Conservation (phyloP, 2,797 vertebrate species). For the Rhinatrema bivittatum region DNA sequence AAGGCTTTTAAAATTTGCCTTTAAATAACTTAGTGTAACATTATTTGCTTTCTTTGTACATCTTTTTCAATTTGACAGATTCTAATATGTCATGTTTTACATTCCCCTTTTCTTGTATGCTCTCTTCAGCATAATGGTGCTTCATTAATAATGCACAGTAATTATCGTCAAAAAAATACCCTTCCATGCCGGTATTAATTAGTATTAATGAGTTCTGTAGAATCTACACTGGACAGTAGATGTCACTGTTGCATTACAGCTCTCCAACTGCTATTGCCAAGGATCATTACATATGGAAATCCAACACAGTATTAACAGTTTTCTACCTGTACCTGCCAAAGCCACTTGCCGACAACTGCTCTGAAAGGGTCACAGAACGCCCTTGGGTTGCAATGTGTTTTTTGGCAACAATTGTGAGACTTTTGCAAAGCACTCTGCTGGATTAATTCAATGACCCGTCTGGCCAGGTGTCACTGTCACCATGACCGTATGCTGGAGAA, state of each 20-base stretch:
- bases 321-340: conserved; percentile 4
- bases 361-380: conserved; percentile 1
- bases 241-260: conserved; percentile 32
- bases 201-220: too few relatives aligned
- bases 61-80: too few relatives aligned
- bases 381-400: conserved; percentile 9
- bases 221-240: conserved; percentile 16
- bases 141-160: too few relatives aligned
- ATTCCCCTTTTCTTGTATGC: too few relatives aligned
- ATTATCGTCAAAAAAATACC: too few relatives aligned
- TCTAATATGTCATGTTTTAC: too few relatives aligned
- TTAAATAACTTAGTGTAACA: too few relatives aligned
- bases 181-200: too few relatives aligned
- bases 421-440: neutral
- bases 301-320: neutral
- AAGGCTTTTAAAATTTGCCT: too few relatives aligned
- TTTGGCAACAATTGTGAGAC: conserved; percentile 16
- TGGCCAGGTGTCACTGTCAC: conserved; percentile 9
- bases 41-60: too few relatives aligned
- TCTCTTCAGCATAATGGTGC: too few relatives aligned
- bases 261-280: neutral
- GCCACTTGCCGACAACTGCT: conserved; percentile 10
- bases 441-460: conserved; percentile 4
- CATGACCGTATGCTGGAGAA: neutral
- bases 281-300: neutral